Conservation (phyloP, 1,140 invertebrate genomes). For the Drosophila miranda region DNA sequence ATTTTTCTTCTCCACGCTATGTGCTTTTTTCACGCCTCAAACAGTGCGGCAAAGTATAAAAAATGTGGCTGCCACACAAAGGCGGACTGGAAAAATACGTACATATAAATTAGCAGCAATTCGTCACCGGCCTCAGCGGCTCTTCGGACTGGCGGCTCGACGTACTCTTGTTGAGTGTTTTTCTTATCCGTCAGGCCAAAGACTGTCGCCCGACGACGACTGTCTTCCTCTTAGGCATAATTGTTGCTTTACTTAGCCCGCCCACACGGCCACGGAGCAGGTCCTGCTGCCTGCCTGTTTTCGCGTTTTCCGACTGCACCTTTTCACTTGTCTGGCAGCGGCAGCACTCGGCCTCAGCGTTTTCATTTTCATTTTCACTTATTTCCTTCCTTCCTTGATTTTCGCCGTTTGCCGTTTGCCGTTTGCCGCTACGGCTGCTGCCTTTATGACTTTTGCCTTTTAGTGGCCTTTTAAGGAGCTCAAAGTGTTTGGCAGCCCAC, state of each 20-base stretch:
- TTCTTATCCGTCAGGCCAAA: slow-evolving; percentile 53
- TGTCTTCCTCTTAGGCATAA: slow-evolving; percentile 69
- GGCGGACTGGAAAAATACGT: slow-evolving; percentile 7
- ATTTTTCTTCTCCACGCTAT: slow-evolving; percentile 6
- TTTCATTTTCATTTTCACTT: slow-evolving; percentile 55
- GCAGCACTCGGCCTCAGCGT: slow-evolving; percentile 45
- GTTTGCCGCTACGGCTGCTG: slow-evolving; percentile 13
- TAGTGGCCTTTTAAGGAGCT: slow-evolving; percentile 74
- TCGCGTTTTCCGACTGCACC: slow-evolving; percentile 36
- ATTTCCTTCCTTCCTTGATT: slow-evolving; percentile 40
- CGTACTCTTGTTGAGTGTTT: slow-evolving; percentile 49
- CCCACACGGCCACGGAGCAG: not conserved
- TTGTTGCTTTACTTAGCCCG: slow-evolving; percentile 73
- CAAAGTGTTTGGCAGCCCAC: slow-evolving; percentile 52
- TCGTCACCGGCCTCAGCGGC: slow-evolving; percentile 48
- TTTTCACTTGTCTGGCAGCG: slow-evolving; percentile 75
- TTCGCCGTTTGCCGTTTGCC: not conserved
- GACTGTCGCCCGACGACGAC: slow-evolving; percentile 37
- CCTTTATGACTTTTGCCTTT: slow-evolving; percentile 79
- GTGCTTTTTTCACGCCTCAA: slow-evolving; percentile 61
- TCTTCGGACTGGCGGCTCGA: slow-evolving; percentile 8
- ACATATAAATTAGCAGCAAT: slow-evolving; percentile 67
- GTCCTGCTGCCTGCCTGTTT: not conserved
- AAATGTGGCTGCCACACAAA: slow-evolving; percentile 47
- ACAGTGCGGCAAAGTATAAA: slow-evolving; percentile 56